These are phyloP conservation scores for Laodelphax striatellus DNA, from an alignment of 1,140 invertebrate genomes.

Conservation along the genomic window DNA sequence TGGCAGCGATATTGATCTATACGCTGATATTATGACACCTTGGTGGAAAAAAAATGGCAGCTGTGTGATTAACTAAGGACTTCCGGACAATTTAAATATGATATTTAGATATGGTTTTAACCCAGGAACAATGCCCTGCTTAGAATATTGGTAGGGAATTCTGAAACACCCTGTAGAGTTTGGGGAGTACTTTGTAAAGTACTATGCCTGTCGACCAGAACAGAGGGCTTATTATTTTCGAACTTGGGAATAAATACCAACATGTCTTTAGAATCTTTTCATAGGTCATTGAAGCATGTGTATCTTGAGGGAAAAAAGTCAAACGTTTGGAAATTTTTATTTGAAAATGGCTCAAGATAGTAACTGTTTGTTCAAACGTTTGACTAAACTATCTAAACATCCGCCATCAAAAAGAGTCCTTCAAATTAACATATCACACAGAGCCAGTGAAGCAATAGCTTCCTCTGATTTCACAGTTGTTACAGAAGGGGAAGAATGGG, in stretches of 20 bases:
- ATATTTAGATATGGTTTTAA: too few species aligned
- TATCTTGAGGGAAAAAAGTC: slow-evolving; percentile 7
- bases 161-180: not conserved
- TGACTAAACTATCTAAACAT: not conserved
- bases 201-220: not conserved
- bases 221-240: slow-evolving; percentile 9
- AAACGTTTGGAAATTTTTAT: slow-evolving; percentile 8
- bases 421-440: not conserved
- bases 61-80: too few species aligned
- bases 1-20: too few species aligned
- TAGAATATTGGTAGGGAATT: too few species aligned
- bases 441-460: not conserved
- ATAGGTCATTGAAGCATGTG: slow-evolving; percentile 1
- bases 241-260: slow-evolving; percentile 4
- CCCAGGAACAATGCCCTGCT: too few species aligned
- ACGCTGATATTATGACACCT: too few species aligned
- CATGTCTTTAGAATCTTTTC: not conserved
- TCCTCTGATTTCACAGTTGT: not conserved
- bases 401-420: not conserved
- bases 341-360: slow-evolving; percentile 5
- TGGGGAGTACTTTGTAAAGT: slow-evolving; percentile 5
- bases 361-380: slow-evolving; percentile 9
- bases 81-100: too few species aligned
- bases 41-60: too few species aligned
- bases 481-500: not conserved